phyloP scores from a whole-genome alignment of 2,888 invertebrate species.

The Elysia crispata region DNA sequence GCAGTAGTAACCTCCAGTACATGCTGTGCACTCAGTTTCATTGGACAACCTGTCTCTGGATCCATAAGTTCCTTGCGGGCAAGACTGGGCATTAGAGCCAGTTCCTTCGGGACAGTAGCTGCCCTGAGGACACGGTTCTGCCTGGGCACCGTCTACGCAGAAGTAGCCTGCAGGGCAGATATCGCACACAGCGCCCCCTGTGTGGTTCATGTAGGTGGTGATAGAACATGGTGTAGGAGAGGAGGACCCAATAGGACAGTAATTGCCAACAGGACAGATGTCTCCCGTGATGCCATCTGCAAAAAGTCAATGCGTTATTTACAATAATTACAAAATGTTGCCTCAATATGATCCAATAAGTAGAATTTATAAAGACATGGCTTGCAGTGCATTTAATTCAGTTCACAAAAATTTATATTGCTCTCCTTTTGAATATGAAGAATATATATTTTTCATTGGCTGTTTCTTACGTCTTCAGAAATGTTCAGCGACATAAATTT shows the following conservation, averaged over 20 bases:
- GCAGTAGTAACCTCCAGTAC: conserved; percentile 72
- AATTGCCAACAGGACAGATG: conserved; percentile 72
- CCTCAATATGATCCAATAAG: no score
- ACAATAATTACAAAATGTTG: no score
- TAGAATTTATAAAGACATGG: no score
- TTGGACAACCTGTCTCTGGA: conserved; percentile 63
- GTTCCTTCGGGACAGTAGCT: conserved; percentile 65
- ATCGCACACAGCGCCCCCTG: conserved; percentile 67
- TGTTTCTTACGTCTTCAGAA: no score
- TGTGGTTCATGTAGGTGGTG: conserved; percentile 70
- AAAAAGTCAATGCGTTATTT: background rate
- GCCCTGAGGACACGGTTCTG: conserved; percentile 73
- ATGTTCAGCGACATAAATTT: no score
- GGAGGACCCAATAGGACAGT: conserved; percentile 63
- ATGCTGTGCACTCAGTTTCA: conserved; percentile 69
- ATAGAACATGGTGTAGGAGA: conserved; percentile 62
- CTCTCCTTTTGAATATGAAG: no score
- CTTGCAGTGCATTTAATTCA: no score
- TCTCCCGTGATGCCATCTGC: conserved; percentile 73
- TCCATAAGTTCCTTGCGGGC: conserved; percentile 74
- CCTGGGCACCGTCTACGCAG: conserved; percentile 66
- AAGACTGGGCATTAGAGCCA: conserved; percentile 63
- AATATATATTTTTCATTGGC: no score
- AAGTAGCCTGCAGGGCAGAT: conserved; percentile 71
- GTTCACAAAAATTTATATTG: no score